Base-by-base conservation (phyloP, 2,113 vertebrate genomes). In the Typhlomys cinereus region DNA sequence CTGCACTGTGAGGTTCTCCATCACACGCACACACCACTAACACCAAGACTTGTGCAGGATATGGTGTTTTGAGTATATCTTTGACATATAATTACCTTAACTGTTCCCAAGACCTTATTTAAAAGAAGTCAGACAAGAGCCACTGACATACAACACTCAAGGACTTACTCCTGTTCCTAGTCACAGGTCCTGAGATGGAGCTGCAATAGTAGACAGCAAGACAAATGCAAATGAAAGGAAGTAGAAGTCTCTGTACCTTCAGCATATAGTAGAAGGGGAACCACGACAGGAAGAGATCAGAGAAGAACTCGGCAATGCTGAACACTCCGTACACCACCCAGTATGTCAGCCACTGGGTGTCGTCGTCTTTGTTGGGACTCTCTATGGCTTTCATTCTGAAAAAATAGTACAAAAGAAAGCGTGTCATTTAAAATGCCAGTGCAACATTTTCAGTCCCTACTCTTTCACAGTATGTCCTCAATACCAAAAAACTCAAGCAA, bases 301-400 rank as follows among this genome's bases (percentile, higher is more conserved):
- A 99, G 88, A 99, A 99, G 96, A 99, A 99, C 94, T 99, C 99
- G 0, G 96, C 99, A 95, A 99, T 98, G 88, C 99, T 99, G 98
- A 99, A 99, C 93, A 99, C 69, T 0, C 99, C 99, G 5, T 99
- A 99, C 12, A 99, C 99, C 21, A 99, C 99, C 99, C 99, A 99
- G 97, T 99, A 99, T 52, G 98, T 99, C 97, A 99, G 98, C 99
- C 99, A 99, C 94, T 99, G 99, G 1, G 99, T 99, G 79, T 99
- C 99, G 12, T 99, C 99, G 0, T 99, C 99, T 98, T 99, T 99
- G 93, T 98, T 99, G n/a, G 98, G 97, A 90, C 99, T 99, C 98
- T 99, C 99, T 80, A 99, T 99, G 67, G 99, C 99, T 97, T 99
- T 99, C 93, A 99, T 99, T 95, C 99, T 99, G 98, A 31, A 97